Evolutionary conservation across 2,113 vertebrate genomes (phyloP), one percentile per base, ranked within the genome.

Genomic region (Cyphomyrus discorhynchus): DNA sequence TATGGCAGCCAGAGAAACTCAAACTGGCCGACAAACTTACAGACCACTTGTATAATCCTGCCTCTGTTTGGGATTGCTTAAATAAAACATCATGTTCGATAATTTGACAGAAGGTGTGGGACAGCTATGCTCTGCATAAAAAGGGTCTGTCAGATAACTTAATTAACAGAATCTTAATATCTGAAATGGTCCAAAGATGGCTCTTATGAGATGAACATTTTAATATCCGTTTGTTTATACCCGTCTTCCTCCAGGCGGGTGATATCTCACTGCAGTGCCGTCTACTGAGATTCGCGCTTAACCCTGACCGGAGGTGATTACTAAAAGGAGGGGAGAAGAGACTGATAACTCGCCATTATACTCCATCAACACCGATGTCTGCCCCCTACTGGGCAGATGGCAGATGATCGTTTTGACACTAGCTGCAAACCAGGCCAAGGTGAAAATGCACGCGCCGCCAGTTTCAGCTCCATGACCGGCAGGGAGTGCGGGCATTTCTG

Each of bases 361-460:
- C 24, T n/a, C 74, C 15, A 17, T 39, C 35, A 42, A 15, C n/a
- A 39, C 6, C 15, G 35, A 39, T 80, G 35, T 15, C n/a, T 62
- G 45, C 82, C 21, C 49, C 8, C 46, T 42, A 39, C 82, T 49
- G 46, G 82, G 42, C 39, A 10, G 42, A 49, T 9, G 15, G 21
- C 82, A 85, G 45, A 85, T 85, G 82, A 85, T 85, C 45, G 24
- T 85, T 80, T 85, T 85, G 82, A 85, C 82, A 85, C 24, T 42
- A 80, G 74, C 74, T 19, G 35, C 74, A 80, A 80, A 80, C 24
- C 82, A 24, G 82, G 82, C 9, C 7, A 9, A 27, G 24, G 39
- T 17, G 39, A 27, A 56, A 85, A 49, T 49, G 45, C 82, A 85
- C 46, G 45, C 82, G 5, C 46, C 24, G n/a, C 31, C 83, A 49